Base-by-base conservation (phyloP, 2,113 vertebrate genomes). In the Malurus cyaneus region DNA sequence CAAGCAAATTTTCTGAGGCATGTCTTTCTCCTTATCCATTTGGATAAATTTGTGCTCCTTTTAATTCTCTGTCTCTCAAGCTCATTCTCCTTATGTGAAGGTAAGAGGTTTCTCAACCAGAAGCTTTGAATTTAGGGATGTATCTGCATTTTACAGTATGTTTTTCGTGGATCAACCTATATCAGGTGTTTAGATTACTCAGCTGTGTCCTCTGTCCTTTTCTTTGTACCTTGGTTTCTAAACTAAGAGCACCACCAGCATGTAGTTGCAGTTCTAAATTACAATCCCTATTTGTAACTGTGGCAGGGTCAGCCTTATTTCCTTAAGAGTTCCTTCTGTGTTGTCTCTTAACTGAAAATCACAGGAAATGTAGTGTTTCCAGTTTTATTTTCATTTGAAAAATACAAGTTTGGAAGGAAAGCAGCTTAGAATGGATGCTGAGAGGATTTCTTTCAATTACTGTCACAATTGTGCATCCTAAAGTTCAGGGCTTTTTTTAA, bases 261-360 rank as follows among this genome's bases (percentile, higher is more conserved):
- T 89, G 79, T 80, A 94, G 89, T 88, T 91, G 67, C 84, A 93
- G 85, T 86, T 87, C 87, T 94, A 92, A 94, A 91, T 96, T 92
- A 77, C 93, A 78, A 8, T 72, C 44, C 6, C 80, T 96, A 95
- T 97, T 96, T 94, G 91, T 95, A 95, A 91, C 89, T 92, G 44
- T 84, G 80, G 52, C 61, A 88, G 77, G 84, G 89, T 79, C 86
- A 95, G 53, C 61, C 80, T 90, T 59, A 31, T 46, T 92, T 91
- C 29, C 54, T 92, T 59, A 47, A 50, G 54, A 80, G 59, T 44
- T 87, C 39, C 13, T 89, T 83, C 50, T 93, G 47, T 83, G 41
- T 47, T 88, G 2, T 69, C 44, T 59, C 19, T 88, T 80, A 52
- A n/a, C 59, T 60, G 59, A 62, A 93, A 88, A 71, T 65, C 15